These are phyloP conservation scores for Vanessa atalanta DNA, from an alignment of 1,140 invertebrate genomes.

Conservation along the genomic window DNA sequence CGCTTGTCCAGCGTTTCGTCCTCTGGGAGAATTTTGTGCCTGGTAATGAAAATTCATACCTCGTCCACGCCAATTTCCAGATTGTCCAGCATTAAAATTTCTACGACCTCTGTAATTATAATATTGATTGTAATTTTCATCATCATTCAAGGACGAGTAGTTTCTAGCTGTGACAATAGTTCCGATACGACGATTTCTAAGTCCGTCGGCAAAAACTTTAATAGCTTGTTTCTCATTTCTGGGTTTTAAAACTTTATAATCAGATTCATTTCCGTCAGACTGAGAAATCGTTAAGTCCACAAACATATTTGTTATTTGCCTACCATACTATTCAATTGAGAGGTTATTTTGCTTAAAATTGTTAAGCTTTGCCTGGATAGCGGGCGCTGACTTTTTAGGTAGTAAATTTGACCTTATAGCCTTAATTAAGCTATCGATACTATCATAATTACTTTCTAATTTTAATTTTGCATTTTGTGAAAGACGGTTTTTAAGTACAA, in stretches of 20 bases:
- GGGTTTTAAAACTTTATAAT: slow-evolving; percentile 4
- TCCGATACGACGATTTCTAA: neutral
- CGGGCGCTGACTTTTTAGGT: slow-evolving; percentile 3
- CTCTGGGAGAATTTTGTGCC: neutral
- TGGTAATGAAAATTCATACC: slow-evolving; percentile 5
- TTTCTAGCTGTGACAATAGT: neutral
- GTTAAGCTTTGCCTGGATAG: neutral
- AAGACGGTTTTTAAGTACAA: slow-evolving; percentile 38
- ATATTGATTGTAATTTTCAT: slow-evolving; percentile 24
- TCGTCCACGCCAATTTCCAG: slow-evolving; percentile 3
- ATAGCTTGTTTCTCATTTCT: slow-evolving; percentile 4
- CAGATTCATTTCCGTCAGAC: slow-evolving; percentile 3
- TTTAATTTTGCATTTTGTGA: slow-evolving; percentile 35
- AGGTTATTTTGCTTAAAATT: slow-evolving; percentile 22
- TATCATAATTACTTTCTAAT: slow-evolving; percentile 24
- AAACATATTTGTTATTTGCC: slow-evolving; percentile 14
- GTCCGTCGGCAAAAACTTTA: slow-evolving; percentile 1
- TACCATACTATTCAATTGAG: slow-evolving; percentile 22
- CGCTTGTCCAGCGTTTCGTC: neutral
- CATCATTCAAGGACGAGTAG: neutral
- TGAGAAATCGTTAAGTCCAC: slow-evolving; percentile 3
- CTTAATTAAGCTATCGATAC: slow-evolving; percentile 8
- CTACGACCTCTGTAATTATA: slow-evolving; percentile 27
- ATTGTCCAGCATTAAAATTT: neutral
- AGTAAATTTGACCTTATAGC: slow-evolving; percentile 1